Conservation (phyloP, 53 echinoderm and acorn worm species). For the Hippasteria phrygiana region DNA sequence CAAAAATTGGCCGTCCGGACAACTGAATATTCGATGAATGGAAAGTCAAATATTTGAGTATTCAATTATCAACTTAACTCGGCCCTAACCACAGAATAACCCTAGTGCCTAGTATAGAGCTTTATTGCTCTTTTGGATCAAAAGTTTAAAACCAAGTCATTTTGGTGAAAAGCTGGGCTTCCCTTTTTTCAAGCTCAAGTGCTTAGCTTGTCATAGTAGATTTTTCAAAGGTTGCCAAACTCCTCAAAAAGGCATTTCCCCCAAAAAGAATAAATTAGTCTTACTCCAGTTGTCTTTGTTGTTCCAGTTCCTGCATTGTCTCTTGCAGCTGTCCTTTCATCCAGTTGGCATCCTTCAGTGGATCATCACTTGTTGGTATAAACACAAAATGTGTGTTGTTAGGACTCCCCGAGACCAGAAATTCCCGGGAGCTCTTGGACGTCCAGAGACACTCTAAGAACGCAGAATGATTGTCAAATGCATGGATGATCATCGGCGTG, state of each 20-base stretch:
- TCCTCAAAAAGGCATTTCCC: background rate
- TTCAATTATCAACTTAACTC: background rate
- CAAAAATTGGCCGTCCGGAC: no score
- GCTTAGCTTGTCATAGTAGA: background rate
- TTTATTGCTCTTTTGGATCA: no score
- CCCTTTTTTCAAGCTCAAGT: no score
- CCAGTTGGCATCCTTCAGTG: slow-evolving; percentile 73
- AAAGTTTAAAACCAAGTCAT: no score
- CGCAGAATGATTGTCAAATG: slow-evolving; percentile 83
- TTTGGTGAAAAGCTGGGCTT: no score
- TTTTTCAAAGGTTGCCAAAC: background rate
- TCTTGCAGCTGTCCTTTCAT: slow-evolving; percentile 73
- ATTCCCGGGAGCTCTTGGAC: slow-evolving; percentile 61
- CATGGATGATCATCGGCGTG: slow-evolving; percentile 79
- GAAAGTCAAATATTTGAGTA: background rate
- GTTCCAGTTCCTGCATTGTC: slow-evolving; percentile 30
- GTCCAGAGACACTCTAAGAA: slow-evolving; percentile 93
- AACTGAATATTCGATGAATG: no score
- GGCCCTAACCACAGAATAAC: slow-evolving; percentile 19
- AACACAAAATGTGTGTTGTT: slow-evolving; percentile 78
- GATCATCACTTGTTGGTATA: slow-evolving; percentile 74
- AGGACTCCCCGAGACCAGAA: slow-evolving; percentile 62
- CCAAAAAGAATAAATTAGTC: background rate
- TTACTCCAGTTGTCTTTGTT: slow-evolving; percentile 40
- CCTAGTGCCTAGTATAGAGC: no score